Evolutionary conservation across 2,113 vertebrate species (phyloP).

Genomic region (Toxotes jaculatrix): DNA sequence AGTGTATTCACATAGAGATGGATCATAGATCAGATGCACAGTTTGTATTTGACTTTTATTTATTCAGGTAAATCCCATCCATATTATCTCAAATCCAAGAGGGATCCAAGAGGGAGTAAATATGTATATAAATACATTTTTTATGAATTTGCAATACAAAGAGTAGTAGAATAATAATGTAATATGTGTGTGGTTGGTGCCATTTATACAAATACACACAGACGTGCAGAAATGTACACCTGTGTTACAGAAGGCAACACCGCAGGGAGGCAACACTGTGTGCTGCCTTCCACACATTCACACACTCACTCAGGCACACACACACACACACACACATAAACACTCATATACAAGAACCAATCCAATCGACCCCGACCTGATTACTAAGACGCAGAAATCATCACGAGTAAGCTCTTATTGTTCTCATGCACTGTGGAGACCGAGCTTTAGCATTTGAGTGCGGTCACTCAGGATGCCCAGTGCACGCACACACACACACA

Average conservation of each 20-base stretch:
- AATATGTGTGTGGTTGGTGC: neutral
- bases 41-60: conserved; percentile 13
- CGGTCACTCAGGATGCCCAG: conserved; percentile 35
- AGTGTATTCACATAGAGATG: conserved; percentile 4
- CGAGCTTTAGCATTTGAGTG: conserved; percentile 16
- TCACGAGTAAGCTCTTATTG: conserved; percentile 56
- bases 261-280: conserved; percentile 50
- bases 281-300: conserved; percentile 15
- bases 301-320: neutral
- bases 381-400: conserved; percentile 66
- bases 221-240: conserved; percentile 48
- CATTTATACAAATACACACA: neutral
- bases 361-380: conserved; percentile 72
- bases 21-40: neutral
- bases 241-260: conserved; percentile 69
- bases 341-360: conserved; percentile 22
- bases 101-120: neutral
- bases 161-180: neutral
- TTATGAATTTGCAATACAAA: neutral
- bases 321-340: conserved; percentile 20
- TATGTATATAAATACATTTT: neutral
- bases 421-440: conserved; percentile 42
- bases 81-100: conserved; percentile 19
- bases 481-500: neutral
- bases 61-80: conserved; percentile 24